Base-by-base conservation (phyloP, 2,797 vertebrate species). In the Cephalopachus bancanus region DNA sequence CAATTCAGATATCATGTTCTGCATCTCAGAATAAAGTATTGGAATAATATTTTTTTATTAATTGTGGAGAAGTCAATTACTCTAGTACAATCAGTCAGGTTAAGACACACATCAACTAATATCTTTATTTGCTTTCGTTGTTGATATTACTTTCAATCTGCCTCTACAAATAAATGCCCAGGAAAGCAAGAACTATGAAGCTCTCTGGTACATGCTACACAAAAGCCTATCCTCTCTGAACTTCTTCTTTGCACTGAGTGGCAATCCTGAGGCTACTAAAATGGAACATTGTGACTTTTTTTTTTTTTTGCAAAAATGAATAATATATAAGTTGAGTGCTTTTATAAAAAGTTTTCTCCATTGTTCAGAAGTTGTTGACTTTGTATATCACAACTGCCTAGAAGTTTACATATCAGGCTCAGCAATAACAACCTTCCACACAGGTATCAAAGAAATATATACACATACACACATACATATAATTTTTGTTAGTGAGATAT, bases 1-100 rank as follows among this genome's bases (percentile, higher is more conserved):
- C 15, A 90, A n/a, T 55, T 91, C 20, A 85, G 11, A 69, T 71
- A 87, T 24, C 49, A 1, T 64, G 28, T 93, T 62, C 30, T 87
- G 9, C 1, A 64, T 1, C 2, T 55, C 10, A 44, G 33, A 75
- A 65, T 81, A 30, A 30, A 81, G 30, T 28, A 7, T 30, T 87
- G 20, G 15, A 90, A 79, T 92, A 24, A 49, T 93, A 37, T 37
- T 49, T 93, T 79, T 97, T 49, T 3, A 69, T 67, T 83, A 79
- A 55, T 12, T 74, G 7, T 1, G 75, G 26, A 87, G 7, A n/a
- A 75, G 4, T 44, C n/a, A 69, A 11, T 89, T 81, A 26, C 11
- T 53, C 15, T 69, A 44, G 7, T 67, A 26, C 4, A 60, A 3
- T 81, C 26, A n/a, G 16, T n/a, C 28, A 84, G 14, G 10, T 59